Conservation (phyloP, 2,888 invertebrate species). For the Mythimna impura region DNA sequence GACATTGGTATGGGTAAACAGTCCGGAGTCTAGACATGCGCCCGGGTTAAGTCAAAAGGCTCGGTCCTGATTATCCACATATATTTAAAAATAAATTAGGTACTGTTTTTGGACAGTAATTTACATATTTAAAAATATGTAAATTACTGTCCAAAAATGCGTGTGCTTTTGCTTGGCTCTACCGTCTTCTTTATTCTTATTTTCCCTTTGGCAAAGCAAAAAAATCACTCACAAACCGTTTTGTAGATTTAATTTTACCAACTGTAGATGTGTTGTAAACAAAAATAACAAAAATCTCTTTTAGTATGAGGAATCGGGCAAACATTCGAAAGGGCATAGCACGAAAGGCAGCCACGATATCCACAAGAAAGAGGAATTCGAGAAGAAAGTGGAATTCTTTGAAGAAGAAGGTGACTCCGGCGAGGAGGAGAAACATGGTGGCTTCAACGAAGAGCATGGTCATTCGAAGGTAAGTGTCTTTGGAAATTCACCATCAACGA, state of each 20-base stretch:
- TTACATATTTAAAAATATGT: background rate
- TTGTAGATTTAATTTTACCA: background rate
- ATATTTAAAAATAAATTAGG: background rate
- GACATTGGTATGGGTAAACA: too few species aligned
- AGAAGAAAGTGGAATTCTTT: slow-evolving; percentile 94
- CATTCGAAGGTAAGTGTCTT: slow-evolving; percentile 77
- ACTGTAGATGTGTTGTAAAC: background rate
- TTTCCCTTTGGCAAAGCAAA: background rate
- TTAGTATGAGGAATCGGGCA: slow-evolving; percentile 91
- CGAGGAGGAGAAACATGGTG: slow-evolving; percentile 92
- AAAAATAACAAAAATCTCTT: background rate
- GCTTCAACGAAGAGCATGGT: slow-evolving; percentile 88
- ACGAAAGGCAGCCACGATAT: slow-evolving; percentile 94
- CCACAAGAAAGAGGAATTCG: slow-evolving; percentile 94
- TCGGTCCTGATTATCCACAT: background rate
- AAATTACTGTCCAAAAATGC: background rate
- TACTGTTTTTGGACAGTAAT: background rate
- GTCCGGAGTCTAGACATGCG: too few species aligned
- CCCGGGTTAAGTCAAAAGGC: background rate
- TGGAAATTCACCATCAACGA: background rate
- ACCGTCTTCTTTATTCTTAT: too few species aligned
- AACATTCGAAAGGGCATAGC: slow-evolving; percentile 93
- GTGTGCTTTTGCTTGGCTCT: background rate
- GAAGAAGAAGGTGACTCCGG: slow-evolving; percentile 93
- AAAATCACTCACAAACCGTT: background rate